These are phyloP conservation scores for Petrocephalus schoutedeni DNA, from an alignment of 2,797 vertebrate species.

Conservation along the genomic window DNA sequence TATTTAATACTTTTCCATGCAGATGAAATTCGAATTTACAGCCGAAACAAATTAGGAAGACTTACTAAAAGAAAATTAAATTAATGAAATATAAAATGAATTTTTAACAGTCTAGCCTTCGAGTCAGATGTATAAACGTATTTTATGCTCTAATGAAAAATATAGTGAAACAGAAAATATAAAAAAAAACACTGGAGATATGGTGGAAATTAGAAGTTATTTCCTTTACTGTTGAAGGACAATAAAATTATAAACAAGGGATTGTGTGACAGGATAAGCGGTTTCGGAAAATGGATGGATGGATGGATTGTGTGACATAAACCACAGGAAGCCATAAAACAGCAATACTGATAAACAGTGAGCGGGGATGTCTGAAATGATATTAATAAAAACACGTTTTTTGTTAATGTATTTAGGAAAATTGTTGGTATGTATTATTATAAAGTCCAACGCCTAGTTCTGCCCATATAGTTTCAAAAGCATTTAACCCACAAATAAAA, in stretches of 20 bases:
- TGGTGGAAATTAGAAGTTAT: neutral
- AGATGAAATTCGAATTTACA: neutral
- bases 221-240: neutral
- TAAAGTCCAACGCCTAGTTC: neutral
- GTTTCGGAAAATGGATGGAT: neutral
- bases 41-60: neutral
- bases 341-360: neutral
- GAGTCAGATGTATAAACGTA: neutral
- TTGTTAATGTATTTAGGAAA: neutral
- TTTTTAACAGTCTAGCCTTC: neutral
- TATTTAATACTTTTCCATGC: neutral
- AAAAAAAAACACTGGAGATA: neutral
- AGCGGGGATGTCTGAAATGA: neutral
- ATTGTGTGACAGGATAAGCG: neutral
- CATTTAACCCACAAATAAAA: slow-evolving; percentile 7
- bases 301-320: neutral
- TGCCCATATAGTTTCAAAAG: neutral
- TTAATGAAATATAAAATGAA: neutral
- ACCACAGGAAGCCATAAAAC: neutral
- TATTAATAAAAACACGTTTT: neutral
- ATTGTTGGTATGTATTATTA: neutral
- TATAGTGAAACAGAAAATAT: neutral
- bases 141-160: neutral
- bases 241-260: neutral
- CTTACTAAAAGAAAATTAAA: neutral